These are phyloP conservation scores for Orthosia gracilis DNA, from an alignment of 2,888 invertebrate genomes.

Conservation along the genomic window DNA sequence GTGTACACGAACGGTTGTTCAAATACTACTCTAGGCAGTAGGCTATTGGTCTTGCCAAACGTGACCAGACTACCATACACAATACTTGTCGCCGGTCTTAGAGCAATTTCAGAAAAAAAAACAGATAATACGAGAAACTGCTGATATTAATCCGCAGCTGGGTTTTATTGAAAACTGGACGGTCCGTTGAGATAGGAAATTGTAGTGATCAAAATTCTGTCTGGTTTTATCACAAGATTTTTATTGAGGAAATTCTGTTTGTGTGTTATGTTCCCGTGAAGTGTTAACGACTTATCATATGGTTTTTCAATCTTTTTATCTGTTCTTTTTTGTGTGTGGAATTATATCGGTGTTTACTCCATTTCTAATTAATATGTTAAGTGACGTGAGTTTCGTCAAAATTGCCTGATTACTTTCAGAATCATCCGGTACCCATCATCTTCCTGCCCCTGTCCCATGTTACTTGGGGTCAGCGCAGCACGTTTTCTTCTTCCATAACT, in stretches of 20 bases:
- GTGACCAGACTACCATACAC: conserved; percentile 67
- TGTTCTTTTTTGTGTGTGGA: background rate
- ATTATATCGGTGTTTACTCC: background rate
- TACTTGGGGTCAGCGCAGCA: too few relatives aligned
- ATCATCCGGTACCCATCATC: background rate
- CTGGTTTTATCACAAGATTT: conserved; percentile 22
- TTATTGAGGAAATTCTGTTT: conserved; percentile 32
- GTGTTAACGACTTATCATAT: background rate
- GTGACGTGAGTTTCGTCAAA: background rate
- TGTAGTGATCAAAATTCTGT: conserved; percentile 43
- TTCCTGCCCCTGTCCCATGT: too few relatives aligned
- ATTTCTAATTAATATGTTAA: background rate
- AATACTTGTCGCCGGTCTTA: conserved; percentile 68
- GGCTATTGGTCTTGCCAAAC: conserved; percentile 62
- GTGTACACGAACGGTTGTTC: conserved; percentile 67
- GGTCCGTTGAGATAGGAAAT: conserved; percentile 31
- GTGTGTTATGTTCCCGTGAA: conserved; percentile 3
- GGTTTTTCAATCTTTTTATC: background rate
- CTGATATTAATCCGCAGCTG: conserved; percentile 57
- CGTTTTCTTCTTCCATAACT: too few relatives aligned
- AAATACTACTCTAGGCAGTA: conserved; percentile 60
- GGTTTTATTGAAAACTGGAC: conserved; percentile 48
- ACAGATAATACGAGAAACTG: conserved; percentile 55
- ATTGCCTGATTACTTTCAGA: too few relatives aligned
- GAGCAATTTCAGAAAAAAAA: conserved; percentile 66